These are phyloP conservation scores for Lampris incognitus DNA, from an alignment of 2,113 vertebrate genomes.

Conservation along the genomic window DNA sequence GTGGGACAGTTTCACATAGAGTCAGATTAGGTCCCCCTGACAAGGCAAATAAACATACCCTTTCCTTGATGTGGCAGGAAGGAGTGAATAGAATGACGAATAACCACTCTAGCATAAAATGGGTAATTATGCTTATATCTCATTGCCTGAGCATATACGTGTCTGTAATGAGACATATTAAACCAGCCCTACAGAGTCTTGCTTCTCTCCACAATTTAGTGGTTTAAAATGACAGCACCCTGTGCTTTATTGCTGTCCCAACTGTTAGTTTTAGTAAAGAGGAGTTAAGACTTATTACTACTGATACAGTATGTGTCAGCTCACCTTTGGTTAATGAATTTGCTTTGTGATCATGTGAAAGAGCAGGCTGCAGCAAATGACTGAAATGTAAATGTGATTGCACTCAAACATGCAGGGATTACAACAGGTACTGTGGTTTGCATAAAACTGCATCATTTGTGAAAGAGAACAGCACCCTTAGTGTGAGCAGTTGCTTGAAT, in stretches of 20 bases:
- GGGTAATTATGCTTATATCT: constrained; percentile 38
- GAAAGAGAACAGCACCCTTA: constrained; percentile 17
- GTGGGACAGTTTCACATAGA: not conserved
- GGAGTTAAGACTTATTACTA: not conserved
- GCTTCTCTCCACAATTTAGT: not conserved
- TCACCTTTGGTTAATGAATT: constrained; percentile 34
- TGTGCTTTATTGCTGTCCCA: not conserved
- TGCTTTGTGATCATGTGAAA: constrained; percentile 4
- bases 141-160: constrained; percentile 32
- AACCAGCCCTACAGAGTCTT: not conserved
- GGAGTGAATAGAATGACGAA: constrained; percentile 13
- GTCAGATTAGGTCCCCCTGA: not conserved
- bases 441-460: constrained; percentile 40
- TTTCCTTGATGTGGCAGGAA: constrained; percentile 32
- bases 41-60: constrained; percentile 12
- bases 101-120: constrained; percentile 24
- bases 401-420: constrained; percentile 38
- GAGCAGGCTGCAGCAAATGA: not conserved
- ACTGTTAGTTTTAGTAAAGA: not conserved
- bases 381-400: constrained; percentile 58
- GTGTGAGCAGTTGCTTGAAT: constrained; percentile 8
- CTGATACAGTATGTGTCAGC: not conserved
- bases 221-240: not conserved
- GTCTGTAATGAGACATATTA: constrained; percentile 7
- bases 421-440: constrained; percentile 28